These are phyloP conservation scores for Ooceraea biroi DNA, from an alignment of 1,140 invertebrate genomes.

Conservation along the genomic window DNA sequence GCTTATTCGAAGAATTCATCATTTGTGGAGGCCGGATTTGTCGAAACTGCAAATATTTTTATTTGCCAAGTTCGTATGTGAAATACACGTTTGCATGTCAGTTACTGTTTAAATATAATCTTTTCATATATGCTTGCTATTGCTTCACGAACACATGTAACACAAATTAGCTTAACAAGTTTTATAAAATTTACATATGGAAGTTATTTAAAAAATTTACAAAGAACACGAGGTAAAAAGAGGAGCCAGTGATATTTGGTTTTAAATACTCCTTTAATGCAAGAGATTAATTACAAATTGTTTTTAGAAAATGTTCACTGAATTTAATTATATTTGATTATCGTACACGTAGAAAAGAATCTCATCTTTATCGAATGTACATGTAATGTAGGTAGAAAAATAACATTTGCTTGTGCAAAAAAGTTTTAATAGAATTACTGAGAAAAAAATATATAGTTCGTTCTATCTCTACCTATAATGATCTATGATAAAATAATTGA, in stretches of 20 bases:
- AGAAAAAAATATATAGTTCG: constrained; percentile 37
- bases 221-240: background rate
- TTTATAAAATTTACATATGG: background rate
- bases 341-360: constrained; percentile 59
- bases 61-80: too few species aligned
- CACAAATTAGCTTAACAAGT: too few species aligned
- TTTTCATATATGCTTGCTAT: background rate
- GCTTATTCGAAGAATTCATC: too few species aligned
- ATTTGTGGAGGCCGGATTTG: too few species aligned
- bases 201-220: background rate
- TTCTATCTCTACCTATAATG: background rate
- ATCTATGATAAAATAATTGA: constrained; percentile 5
- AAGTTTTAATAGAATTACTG: constrained; percentile 45
- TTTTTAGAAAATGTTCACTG: constrained; percentile 60
- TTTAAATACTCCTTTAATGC: constrained; percentile 16
- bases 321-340: constrained; percentile 54
- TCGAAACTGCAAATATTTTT: too few species aligned
- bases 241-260: background rate
- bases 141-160: background rate
- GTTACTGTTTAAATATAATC: too few species aligned
- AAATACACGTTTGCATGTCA: too few species aligned
- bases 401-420: constrained; percentile 57
- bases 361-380: constrained; percentile 32
- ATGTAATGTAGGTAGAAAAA: constrained; percentile 69
- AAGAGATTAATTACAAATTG: constrained; percentile 40